Conservation (phyloP, 2,113 vertebrate genomes). For the Baryphthengus martii region DNA sequence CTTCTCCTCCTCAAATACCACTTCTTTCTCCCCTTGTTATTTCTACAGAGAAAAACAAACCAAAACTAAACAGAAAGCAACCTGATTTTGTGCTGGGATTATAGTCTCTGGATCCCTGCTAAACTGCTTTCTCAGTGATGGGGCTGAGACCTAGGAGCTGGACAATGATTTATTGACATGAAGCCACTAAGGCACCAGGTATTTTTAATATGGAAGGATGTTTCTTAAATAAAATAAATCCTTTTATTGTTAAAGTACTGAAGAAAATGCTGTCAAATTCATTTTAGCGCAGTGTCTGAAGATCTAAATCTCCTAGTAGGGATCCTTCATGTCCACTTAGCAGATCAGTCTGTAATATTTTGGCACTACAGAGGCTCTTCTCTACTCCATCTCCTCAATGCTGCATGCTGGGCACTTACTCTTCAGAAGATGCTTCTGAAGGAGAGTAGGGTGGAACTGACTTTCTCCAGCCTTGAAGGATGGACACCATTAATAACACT, state of each 20-base stretch:
- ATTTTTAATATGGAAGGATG: background rate
- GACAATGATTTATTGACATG: background rate
- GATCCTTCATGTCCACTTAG: background rate
- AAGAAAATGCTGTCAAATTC: background rate
- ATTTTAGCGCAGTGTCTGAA: background rate
- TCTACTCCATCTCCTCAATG: background rate
- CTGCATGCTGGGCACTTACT: rapidly evolving
- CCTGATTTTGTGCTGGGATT: background rate
- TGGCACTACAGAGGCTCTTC: background rate
- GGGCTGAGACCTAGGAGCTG: background rate
- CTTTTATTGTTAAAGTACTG: background rate
- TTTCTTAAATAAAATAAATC: background rate
- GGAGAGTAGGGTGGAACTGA: rapidly evolving
- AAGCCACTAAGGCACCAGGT: rapidly evolving
- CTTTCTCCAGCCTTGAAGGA: background rate
- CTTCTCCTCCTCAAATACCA: background rate
- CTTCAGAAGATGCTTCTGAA: background rate
- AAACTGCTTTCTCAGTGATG: background rate
- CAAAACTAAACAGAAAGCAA: background rate
- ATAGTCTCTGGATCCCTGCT: background rate
- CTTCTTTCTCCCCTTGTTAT: background rate
- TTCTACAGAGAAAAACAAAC: background rate
- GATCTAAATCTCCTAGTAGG: background rate
- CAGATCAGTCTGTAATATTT: background rate
- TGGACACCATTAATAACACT: background rate